Evolutionary conservation across 2,797 vertebrate genomes (phyloP), one percentile per base, ranked within the genome.

Genomic region (Lutjanus campechanus): DNA sequence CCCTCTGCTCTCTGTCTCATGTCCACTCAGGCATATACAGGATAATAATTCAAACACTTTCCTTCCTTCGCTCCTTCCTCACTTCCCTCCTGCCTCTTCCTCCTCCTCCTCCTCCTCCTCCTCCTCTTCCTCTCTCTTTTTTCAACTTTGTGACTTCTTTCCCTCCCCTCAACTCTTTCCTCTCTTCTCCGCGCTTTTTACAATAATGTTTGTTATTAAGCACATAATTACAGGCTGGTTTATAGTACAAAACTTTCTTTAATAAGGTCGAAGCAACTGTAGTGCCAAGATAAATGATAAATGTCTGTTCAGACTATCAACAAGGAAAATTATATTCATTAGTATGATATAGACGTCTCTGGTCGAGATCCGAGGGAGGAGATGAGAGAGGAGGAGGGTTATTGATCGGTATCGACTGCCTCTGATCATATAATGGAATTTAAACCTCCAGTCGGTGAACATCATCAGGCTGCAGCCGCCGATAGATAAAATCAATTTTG

Each of bases 1-100:
- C 20, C 49, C 20, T 46, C 49, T 64, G 83, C 88, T 81, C 82
- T 88, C 77, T 78, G 81, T 89, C 88, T 90, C 89, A 60, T 66
- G 81, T 85, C 90, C 91, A 90, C 87, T 91, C 91, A 81, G 79
- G 84, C 89, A 89, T 76, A 86, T 77, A 88, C 78, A 84, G 89
- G 85, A 88, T 90, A 87, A 92, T 92, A 92, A 91, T 90, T 92
- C 91, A 90, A 91, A 89, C 85, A 78, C 87, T 82, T 89, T 90
- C 88, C 91, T 92, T 93, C 90, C 90, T 85, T 71, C 29, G 13
- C 36, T 64, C 75, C 67, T 58, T 77, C 79, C 20, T 54, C 19
- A 46, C 86, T 82, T 79, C 81, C 75, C 11, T n/a, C 46, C 66
- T 29, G 11, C 64, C 50, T 63, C 65, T 54, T 78, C 79, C 20